Percentiles rank a stretch among this genome's conserved stretches.
These are phyloP conservation scores for Mechanitis messenoides DNA, from an alignment of 2,888 invertebrate species.

Conservation along the genomic window DNA sequence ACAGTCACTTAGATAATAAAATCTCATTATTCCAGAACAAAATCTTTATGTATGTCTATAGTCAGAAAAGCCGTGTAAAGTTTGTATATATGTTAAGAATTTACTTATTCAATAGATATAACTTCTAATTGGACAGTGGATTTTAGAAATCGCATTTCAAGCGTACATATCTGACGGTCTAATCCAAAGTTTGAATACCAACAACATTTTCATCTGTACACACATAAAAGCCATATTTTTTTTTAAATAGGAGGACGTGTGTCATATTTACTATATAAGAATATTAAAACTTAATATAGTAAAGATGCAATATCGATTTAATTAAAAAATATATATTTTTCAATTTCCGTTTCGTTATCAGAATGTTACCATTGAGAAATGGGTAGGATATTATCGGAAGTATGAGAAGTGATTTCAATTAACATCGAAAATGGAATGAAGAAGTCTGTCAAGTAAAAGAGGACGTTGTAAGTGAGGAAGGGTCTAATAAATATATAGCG, in stretches of 20 bases:
- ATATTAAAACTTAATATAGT: too few species aligned
- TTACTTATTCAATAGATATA: slow-evolving; percentile 48
- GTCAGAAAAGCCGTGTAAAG: not conserved
- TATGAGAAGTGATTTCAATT: slow-evolving; percentile 61
- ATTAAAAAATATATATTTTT: slow-evolving; percentile 33
- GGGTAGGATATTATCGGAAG: slow-evolving; percentile 45
- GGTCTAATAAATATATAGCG: slow-evolving; percentile 61
- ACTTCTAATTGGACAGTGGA: slow-evolving; percentile 62
- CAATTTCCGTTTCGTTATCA: slow-evolving; percentile 6
- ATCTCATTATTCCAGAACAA: too few species aligned
- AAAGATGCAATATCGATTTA: too few species aligned
- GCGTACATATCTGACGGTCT: slow-evolving; percentile 21
- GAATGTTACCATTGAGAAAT: slow-evolving; percentile 26
- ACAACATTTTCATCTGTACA: too few species aligned
- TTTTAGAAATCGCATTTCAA: slow-evolving; percentile 32
- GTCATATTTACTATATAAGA: too few species aligned
- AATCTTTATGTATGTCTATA: not conserved
- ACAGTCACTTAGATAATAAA: not conserved
- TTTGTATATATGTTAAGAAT: slow-evolving; percentile 36
- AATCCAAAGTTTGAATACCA: too few species aligned
- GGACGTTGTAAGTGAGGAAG: slow-evolving; percentile 46
- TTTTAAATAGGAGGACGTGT: too few species aligned
- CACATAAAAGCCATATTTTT: too few species aligned
- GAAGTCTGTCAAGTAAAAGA: slow-evolving; percentile 46
- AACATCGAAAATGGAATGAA: slow-evolving; percentile 49